Base-by-base conservation (phyloP, 2,888 invertebrate genomes). In the Cepaea hortensis region DNA sequence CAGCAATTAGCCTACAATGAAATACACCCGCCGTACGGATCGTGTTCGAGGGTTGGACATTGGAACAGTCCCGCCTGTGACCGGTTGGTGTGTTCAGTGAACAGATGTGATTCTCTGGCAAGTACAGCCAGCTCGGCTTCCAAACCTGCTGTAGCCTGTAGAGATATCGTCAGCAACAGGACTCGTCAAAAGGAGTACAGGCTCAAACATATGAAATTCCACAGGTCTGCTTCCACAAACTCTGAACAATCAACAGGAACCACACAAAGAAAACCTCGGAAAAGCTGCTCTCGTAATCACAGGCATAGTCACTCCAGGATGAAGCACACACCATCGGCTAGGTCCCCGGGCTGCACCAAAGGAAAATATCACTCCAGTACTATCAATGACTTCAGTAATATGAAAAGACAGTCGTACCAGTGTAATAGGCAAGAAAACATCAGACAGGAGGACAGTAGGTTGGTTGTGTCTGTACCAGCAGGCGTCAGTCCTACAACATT, bases 331-430 rank as follows among this genome's bases (percentile, higher is more conserved):
- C 11, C 23, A 11, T 70, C 84, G 3, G 35, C 6, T 11, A 83
- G 50, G 50, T 72, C 79, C 6, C 20, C 70, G 6, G 77, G 72
- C 3, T 55, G 3, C 20, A 3, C 46, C 55, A 23, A 72, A 3
- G n/a, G 6, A 13, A 62, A 62, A 18, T 70, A 48, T 15, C 65
- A 61, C 35, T 88, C 88, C 18, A 85, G 87, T 61, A 81, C 84
- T 0, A 88, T 88, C 55, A 88, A 85, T 20, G 87, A 88, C n/a
- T 48, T 75, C n/a, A 20, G 50, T 70, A 79, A 65, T 35, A 13
- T 7, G 9, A 48, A 23, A 18, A 68, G 68, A 6, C 20, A 20
- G 5, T n/a, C 11, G 11, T 3, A 9, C n/a, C 18, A 6, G 4
- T 23, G 61, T 23, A 79, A n/a, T 1, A 23, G 6, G 7, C 20